Base-by-base conservation (phyloP, 2,113 vertebrate genomes). In the Artemisiospiza belli region DNA sequence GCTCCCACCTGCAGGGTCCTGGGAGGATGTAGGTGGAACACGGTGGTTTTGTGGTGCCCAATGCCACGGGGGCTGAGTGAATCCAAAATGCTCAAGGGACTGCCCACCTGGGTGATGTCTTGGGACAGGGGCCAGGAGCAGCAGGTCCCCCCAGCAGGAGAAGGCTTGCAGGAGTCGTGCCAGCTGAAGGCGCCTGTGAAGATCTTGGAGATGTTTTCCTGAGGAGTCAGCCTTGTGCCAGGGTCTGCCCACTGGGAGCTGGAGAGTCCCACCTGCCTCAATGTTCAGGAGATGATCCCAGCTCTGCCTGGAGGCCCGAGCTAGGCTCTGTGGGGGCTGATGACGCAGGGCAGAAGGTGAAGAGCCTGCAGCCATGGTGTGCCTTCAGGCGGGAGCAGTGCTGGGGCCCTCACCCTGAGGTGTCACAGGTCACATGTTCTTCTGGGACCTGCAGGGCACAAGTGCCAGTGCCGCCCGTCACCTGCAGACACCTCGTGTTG, bases 401-500 rank as follows among this genome's bases (percentile, higher is more conserved):
- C n/a, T 28, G 43, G 3, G 28, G 9, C 30, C 30, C 37, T 89
- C 15, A 19, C 18, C 49, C 19, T 11, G 46, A 16, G 15, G 35
- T 75, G 76, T 43, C 13, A 14, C n/a, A 17, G 35, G 68, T 27
- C 3, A 1, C 3, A 0, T 0, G 0, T 70, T 59, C 52, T 30
- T 35, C 44, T 46, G 33, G 16, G 18, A 39, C 13, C 31, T 28
- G 28, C 0, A 0, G 81, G 47, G 51, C 68, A 61, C 62, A 35
- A 37, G 23, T 63, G 21, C 66, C 27, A 6, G 22, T 16, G 54
- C 46, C 4, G 3, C 46, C n/a, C 35, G 20, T 83, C 0, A 2
- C 27, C 79, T 83, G 52, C 63, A 49, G 46, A 10, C 10, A 11
- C 46, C 0, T 0, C 10, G 0, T 1, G 6, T 9, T 1, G 0